Conservation (phyloP, 2,113 vertebrate genomes). For the Prunella fulvescens region DNA sequence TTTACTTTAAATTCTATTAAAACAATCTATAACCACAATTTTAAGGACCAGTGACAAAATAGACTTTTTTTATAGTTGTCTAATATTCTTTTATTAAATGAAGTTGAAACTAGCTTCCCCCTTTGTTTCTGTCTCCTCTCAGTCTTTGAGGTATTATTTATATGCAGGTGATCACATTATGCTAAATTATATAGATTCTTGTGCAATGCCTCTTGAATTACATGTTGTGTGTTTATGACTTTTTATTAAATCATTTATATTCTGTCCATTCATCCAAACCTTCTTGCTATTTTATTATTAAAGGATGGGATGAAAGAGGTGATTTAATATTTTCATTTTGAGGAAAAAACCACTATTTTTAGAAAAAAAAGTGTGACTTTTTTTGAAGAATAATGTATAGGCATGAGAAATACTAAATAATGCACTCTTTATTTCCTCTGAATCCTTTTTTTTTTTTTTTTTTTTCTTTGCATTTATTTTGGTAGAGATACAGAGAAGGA, state of each 20-base stretch:
- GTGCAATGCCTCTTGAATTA: neutral
- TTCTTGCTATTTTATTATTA: neutral
- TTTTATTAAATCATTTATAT: neutral
- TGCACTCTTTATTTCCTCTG: neutral
- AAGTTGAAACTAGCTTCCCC: neutral
- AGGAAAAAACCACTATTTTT: rapidly evolving
- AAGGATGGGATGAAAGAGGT: neutral
- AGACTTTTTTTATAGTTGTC: neutral
- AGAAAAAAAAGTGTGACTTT: rapidly evolving
- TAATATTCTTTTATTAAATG: neutral
- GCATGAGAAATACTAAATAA: neutral
- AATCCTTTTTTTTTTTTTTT: neutral
- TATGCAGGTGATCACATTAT: neutral
- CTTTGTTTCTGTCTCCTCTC: neutral
- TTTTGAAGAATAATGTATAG: neutral
- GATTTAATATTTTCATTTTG: neutral
- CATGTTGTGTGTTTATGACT: neutral
- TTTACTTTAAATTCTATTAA: neutral
- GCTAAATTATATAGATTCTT: neutral
- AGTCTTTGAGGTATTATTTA: neutral
- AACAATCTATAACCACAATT: neutral
- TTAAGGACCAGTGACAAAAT: neutral
- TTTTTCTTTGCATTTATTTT: neutral
- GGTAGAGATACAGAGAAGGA: neutral
- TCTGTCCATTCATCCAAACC: neutral